These are phyloP conservation scores for Tenebrosternarchus preto DNA, from an alignment of 2,113 vertebrate genomes.

Conservation along the genomic window DNA sequence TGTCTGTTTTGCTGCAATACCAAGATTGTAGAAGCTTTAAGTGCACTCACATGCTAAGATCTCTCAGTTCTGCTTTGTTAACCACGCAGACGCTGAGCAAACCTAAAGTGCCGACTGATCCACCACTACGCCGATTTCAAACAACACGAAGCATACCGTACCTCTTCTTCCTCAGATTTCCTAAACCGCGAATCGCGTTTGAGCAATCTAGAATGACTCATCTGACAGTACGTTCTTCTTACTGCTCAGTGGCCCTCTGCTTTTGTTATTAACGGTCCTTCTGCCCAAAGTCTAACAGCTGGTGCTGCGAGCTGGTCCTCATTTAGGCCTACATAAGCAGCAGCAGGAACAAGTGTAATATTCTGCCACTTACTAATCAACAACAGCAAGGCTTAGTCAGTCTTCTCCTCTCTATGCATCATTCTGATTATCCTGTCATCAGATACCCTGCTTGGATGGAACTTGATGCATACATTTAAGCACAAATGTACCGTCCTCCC, in stretches of 20 bases:
- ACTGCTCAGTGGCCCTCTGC: conserved; percentile 18
- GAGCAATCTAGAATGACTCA: conserved; percentile 32
- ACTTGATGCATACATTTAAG: not conserved
- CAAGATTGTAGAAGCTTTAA: no score
- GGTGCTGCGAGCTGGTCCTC: conserved; percentile 19
- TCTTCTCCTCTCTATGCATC: conserved; percentile 1
- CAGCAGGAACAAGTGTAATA: conserved; percentile 35
- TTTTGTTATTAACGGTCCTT: conserved; percentile 28
- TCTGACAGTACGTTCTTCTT: conserved; percentile 30
- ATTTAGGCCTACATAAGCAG: conserved; percentile 12
- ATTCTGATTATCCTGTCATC: not conserved
- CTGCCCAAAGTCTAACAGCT: conserved; percentile 26
- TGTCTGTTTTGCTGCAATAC: not conserved
- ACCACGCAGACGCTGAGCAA: not conserved
- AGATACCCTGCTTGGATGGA: conserved; percentile 2
- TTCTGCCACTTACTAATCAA: conserved; percentile 41
- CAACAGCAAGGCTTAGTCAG: conserved; percentile 39
- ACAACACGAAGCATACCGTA: not conserved
- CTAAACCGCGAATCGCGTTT: not conserved
- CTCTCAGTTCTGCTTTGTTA: not conserved
- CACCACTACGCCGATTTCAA: not conserved
- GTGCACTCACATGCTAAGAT: not conserved
- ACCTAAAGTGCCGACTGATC: not conserved
- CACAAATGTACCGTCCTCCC: not conserved
- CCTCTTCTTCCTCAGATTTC: not conserved